Evolutionary conservation across 1,140 invertebrate genomes (phyloP), one percentile per base, ranked within the genome.

Genomic region (Gryon sp.): DNA sequence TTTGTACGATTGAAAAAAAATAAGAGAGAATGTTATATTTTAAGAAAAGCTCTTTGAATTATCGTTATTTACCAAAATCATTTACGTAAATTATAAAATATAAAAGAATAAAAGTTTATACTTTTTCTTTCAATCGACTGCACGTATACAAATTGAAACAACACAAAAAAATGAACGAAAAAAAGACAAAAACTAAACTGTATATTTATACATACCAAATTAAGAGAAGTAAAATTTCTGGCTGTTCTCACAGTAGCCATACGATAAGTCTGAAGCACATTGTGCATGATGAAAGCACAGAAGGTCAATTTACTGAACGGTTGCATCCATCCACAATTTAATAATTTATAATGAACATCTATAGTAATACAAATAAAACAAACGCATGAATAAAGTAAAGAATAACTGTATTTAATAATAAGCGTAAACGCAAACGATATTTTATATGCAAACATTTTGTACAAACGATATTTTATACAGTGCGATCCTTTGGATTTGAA

Each of bases 301-400:
- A 92, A 94, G 4, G 92, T 92, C 36, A 94, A 84, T 76, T 92
- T 90, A 22, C 91, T 90, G 24, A 94, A 84, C 11, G 92, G 92
- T 70, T 84, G 83, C 19, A 78, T 70, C 84, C 82, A 85, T 20
- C 66, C 16, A 22, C 72, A 63, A 32, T 79, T 83, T 5, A 83
- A 76, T 41, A 85, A 78, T 22, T 81, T 82, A 24, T 81, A 79
- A 75, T 81, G 55, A 16, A 76, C 70, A 55, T 82, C 84, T 85
- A 60, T 24, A 45, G 22, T 62, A 65, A 65, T 4, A 12, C 34
- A 65, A 19, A 30, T n/a, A 69, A 65, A 5, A 15, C 36, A 55
- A 24, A 36, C 20, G 24, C n/a, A n/a, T n/a, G n/a, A n/a, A n/a
- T n/a, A 55, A 57, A 46, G 45, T 36, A 55, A 32, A 40, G 24